Evolutionary conservation across 2,888 invertebrate genomes (phyloP).

Genomic region (Hypsopygia costalis): DNA sequence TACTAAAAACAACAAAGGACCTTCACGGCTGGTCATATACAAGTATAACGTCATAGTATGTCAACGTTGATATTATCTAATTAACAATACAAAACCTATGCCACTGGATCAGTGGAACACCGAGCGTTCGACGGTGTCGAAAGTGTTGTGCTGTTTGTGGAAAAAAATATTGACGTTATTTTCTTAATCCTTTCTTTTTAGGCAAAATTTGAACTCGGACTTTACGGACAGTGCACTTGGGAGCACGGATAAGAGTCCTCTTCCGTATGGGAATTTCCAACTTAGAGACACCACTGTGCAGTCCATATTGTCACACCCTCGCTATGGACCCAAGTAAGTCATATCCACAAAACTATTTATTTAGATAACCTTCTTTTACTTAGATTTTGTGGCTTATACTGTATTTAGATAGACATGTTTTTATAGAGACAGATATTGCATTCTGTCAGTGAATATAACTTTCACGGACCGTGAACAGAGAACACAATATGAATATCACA

Average conservation of each 20-base stretch:
- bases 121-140: background rate
- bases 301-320: conserved; percentile 92
- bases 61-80: background rate
- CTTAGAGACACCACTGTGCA: conserved; percentile 95
- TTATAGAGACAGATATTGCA: no score
- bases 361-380: no score
- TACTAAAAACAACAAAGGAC: background rate
- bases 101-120: background rate
- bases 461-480: no score
- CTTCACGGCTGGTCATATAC: background rate
- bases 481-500: no score
- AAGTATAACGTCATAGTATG: background rate
- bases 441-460: no score
- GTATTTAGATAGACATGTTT: no score
- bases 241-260: conserved; percentile 94
- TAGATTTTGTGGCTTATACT: no score
- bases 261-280: conserved; percentile 97
- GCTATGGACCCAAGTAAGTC: conserved; percentile 93
- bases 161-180: conserved; percentile 5
- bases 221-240: conserved; percentile 97
- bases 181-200: conserved; percentile 46
- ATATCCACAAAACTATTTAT: no score
- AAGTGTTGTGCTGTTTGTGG: background rate
- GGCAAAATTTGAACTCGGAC: conserved; percentile 97
- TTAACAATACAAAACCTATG: background rate